phyloP scores from a whole-genome alignment of 2,113 vertebrate genomes.

The Corydoras sp. region DNA sequence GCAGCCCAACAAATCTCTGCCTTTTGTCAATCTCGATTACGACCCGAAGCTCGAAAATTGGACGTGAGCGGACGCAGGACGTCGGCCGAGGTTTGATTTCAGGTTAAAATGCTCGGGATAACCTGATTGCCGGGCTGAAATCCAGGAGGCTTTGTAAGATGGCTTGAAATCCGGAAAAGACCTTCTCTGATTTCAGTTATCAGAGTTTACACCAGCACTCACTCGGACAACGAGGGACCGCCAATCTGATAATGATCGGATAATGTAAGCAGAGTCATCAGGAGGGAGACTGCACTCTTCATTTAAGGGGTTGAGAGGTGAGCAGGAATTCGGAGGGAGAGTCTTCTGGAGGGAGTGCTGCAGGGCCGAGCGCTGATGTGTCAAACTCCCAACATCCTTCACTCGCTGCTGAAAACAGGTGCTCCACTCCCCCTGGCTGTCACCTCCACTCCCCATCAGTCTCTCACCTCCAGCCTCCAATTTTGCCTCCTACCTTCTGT shows the following conservation, averaged over 20 bases:
- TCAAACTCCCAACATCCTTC: slow-evolving; percentile 22
- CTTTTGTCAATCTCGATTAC: neutral
- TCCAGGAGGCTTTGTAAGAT: no score
- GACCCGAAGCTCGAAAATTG: no score
- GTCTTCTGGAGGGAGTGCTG: neutral
- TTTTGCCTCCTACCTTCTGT: neutral
- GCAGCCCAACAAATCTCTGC: neutral
- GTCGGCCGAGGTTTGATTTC: no score
- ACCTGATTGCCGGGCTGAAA: no score
- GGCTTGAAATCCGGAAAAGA: no score
- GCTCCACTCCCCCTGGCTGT: slow-evolving; percentile 14
- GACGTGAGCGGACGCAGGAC: no score
- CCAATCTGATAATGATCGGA: neutral
- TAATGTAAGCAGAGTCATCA: neutral
- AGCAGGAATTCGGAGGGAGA: neutral
- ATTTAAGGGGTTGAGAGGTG: neutral
- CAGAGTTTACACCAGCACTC: neutral
- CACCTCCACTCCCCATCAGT: neutral
- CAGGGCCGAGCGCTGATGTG: slow-evolving; percentile 53
- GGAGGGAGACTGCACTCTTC: neutral
- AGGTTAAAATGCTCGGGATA: no score
- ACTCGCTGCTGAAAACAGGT: slow-evolving; percentile 18
- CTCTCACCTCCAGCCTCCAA: neutral
- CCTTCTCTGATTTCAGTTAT: neutral
- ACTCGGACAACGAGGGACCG: neutral